phyloP scores from a whole-genome alignment of 1,140 invertebrate species.

The Tenebrio molitor region DNA sequence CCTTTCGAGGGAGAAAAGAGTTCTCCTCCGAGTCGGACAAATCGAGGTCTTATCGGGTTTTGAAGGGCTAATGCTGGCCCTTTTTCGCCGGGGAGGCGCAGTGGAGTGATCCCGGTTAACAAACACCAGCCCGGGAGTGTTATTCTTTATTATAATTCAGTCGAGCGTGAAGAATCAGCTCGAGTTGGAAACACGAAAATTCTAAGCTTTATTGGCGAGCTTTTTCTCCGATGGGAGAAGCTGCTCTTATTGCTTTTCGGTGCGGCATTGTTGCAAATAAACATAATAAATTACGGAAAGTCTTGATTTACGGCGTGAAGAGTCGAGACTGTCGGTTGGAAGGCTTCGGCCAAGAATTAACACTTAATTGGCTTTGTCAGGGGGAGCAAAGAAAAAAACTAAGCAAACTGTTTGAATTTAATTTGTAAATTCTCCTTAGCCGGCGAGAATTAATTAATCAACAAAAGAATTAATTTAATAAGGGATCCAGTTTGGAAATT shows the following conservation, averaged over 20 bases:
- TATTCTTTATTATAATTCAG: constrained; percentile 39
- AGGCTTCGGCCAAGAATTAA: constrained; percentile 9
- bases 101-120: background rate
- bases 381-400: constrained; percentile 11
- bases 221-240: constrained; percentile 25
- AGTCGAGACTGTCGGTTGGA: too few species aligned
- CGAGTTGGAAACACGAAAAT: constrained; percentile 12
- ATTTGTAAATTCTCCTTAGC: constrained; percentile 25
- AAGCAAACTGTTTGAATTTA: constrained; percentile 21
- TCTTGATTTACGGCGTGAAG: constrained; percentile 23
- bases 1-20: too few species aligned
- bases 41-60: background rate
- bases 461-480: constrained; percentile 40
- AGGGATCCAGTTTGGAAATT: constrained; percentile 34
- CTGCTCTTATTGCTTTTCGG: constrained; percentile 15
- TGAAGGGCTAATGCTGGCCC: background rate
- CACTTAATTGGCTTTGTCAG: constrained; percentile 29
- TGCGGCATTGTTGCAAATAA: constrained; percentile 17
- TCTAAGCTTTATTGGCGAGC: constrained; percentile 29
- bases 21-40: too few species aligned
- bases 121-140: constrained; percentile 13
- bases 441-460: constrained; percentile 31
- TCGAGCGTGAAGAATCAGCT: constrained; percentile 27
- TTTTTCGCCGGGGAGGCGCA: background rate
- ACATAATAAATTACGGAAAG: constrained; percentile 32